Conservation (phyloP, 2,888 invertebrate species). For the Coleophora deauratella region DNA sequence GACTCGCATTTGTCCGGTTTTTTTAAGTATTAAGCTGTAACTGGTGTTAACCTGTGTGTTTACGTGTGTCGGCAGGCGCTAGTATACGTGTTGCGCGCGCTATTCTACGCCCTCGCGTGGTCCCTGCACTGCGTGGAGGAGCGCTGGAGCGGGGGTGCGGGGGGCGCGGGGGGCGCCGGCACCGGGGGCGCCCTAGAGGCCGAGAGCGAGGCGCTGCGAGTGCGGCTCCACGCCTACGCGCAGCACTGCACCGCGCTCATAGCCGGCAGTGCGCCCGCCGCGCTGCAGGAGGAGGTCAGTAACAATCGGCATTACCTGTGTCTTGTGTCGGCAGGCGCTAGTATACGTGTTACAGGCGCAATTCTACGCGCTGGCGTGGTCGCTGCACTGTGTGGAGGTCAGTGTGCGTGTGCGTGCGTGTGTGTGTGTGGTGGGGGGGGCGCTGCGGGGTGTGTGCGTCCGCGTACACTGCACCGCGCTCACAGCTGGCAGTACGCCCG, state of each 20-base stretch:
- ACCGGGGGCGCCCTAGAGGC: slow-evolving; percentile 55
- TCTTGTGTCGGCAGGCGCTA: slow-evolving; percentile 37
- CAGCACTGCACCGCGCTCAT: slow-evolving; percentile 74
- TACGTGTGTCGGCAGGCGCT: slow-evolving; percentile 36
- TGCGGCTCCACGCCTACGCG: slow-evolving; percentile 84
- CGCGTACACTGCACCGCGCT: slow-evolving; percentile 78
- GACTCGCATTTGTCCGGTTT: no score
- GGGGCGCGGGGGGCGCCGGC: slow-evolving; percentile 72
- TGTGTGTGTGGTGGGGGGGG: slow-evolving; percentile 66
- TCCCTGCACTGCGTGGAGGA: slow-evolving; percentile 88
- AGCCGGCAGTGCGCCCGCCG: slow-evolving; percentile 35
- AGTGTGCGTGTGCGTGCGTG: slow-evolving; percentile 78
- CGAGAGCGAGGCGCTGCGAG: slow-evolving; percentile 70
- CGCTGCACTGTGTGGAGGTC: slow-evolving; percentile 87
- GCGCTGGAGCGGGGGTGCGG: slow-evolving; percentile 71
- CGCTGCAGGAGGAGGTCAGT: slow-evolving; percentile 81
- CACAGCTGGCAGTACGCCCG: slow-evolving; percentile 28
- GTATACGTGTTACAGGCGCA: slow-evolving; percentile 80
- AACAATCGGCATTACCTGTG: neutral
- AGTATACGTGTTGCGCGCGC: slow-evolving; percentile 78
- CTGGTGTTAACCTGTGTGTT: neutral
- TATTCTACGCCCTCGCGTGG: slow-evolving; percentile 92
- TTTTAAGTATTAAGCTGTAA: neutral
- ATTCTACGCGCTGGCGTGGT: slow-evolving; percentile 92
- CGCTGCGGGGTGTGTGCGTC: slow-evolving; percentile 78